phyloP scores from a whole-genome alignment of 2,113 vertebrate genomes.

The Xiphophorus couchianus region DNA sequence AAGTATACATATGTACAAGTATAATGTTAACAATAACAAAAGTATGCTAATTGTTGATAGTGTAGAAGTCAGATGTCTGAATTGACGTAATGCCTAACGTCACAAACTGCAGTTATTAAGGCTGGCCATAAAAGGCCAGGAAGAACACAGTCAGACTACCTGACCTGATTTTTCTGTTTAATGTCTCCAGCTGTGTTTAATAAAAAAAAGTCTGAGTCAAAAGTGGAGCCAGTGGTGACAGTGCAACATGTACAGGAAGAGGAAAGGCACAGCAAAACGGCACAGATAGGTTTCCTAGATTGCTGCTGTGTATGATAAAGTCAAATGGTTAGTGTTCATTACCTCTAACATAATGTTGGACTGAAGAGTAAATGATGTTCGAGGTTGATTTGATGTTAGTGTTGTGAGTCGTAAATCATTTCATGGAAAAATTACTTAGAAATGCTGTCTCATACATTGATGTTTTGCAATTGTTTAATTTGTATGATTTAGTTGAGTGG shows the following conservation, averaged over 20 bases:
- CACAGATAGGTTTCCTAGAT: conserved; percentile 31
- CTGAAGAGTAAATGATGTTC: not conserved
- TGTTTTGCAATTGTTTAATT: not conserved
- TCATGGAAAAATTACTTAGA: not conserved
- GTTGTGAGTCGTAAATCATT: not conserved
- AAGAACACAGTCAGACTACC: conserved; percentile 14
- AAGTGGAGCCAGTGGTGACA: conserved; percentile 23
- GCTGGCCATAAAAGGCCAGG: conserved; percentile 8
- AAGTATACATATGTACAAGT: no score
- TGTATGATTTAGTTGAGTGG: no score
- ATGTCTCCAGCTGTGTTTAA: conserved; percentile 46
- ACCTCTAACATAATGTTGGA: not conserved
- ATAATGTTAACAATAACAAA: not conserved
- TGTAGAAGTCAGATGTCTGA: not conserved
- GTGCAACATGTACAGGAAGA: not conserved
- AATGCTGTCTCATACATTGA: not conserved
- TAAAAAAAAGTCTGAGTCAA: conserved; percentile 19
- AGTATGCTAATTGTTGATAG: not conserved
- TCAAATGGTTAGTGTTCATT: not conserved
- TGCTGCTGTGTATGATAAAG: not conserved
- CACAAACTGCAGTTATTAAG: conserved; percentile 5
- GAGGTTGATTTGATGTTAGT: conserved; percentile 13
- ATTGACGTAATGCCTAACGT: conserved; percentile 12
- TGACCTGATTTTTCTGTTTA: conserved; percentile 44
- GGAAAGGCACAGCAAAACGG: conserved; percentile 18